phyloP scores from a whole-genome alignment of 1,140 invertebrate species.

The Drosophila setifemur region DNA sequence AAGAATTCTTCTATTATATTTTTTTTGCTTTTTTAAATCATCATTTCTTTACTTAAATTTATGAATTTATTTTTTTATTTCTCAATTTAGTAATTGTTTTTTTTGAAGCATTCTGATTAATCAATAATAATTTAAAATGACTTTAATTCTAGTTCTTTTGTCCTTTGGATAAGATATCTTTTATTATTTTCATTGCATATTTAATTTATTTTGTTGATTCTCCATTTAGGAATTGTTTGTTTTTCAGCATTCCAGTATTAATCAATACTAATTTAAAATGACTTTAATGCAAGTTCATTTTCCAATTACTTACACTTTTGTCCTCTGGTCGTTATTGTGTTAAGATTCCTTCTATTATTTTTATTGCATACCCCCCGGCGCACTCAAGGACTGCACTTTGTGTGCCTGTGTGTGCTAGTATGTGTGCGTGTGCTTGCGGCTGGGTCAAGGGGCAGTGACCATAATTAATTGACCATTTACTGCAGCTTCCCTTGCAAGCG shows the following conservation, averaged over 20 bases:
- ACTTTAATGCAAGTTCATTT: too few relatives aligned
- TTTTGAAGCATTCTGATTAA: too few relatives aligned
- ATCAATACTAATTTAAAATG: too few relatives aligned
- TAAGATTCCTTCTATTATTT: slow-evolving; percentile 20
- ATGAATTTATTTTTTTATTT: too few relatives aligned
- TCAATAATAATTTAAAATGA: too few relatives aligned
- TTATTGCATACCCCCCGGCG: slow-evolving; percentile 9
- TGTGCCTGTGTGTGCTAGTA: not conserved
- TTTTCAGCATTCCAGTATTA: too few relatives aligned
- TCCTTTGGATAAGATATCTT: not conserved
- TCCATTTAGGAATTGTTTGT: too few relatives aligned
- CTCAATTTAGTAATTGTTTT: too few relatives aligned
- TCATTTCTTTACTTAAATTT: too few relatives aligned
- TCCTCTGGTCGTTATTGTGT: not conserved
- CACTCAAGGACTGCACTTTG: slow-evolving; percentile 35
- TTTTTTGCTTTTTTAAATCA: slow-evolving; percentile 25
- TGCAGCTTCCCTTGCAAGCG: slow-evolving; percentile 63
- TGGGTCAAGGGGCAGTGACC: slow-evolving; percentile 63
- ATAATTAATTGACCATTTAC: slow-evolving; percentile 75
- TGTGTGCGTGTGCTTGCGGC: slow-evolving; percentile 8
- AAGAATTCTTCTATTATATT: slow-evolving; percentile 16
- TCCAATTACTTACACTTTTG: too few relatives aligned
- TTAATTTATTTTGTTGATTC: too few relatives aligned
- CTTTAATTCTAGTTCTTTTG: too few relatives aligned
- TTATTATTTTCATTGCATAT: slow-evolving; percentile 26